Conservation (phyloP, 2,113 vertebrate species). For the Calyptomena viridis region DNA sequence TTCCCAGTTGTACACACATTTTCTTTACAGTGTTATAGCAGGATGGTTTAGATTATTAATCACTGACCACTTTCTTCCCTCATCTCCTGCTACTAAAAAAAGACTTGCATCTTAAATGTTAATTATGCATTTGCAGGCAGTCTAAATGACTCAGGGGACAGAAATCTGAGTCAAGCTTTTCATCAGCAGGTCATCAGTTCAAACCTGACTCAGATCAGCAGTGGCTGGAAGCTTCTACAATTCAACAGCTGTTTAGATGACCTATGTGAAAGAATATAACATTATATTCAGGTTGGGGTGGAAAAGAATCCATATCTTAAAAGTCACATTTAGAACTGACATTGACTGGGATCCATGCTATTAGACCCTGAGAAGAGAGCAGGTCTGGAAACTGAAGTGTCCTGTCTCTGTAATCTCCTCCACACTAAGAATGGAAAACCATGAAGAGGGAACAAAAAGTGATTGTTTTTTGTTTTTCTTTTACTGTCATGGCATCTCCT, state of each 20-base stretch:
- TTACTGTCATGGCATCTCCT: neutral
- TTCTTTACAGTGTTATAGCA: neutral
- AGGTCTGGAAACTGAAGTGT: neutral
- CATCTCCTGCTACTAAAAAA: conserved; percentile 26
- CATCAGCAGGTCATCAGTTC: conserved; percentile 40
- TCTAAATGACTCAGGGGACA: conserved; percentile 28
- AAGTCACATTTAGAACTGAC: neutral
- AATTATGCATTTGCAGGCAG: conserved; percentile 41
- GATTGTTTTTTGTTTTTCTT: neutral
- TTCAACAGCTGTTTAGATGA: conserved; percentile 36
- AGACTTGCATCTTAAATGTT: conserved; percentile 29
- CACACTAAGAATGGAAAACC: neutral
- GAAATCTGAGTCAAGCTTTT: conserved; percentile 44
- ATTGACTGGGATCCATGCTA: neutral
- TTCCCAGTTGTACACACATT: neutral
- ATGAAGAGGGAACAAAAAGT: neutral
- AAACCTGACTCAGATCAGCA: conserved; percentile 21
- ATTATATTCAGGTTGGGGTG: neutral
- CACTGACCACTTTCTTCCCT: neutral
- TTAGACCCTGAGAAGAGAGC: neutral
- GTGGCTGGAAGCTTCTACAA: conserved; percentile 19
- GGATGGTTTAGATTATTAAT: neutral
- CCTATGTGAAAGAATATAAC: neutral
- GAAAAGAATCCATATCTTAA: neutral
- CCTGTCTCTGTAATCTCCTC: neutral